A percentile compares a stretch with the other conserved stretches of the same genome.
These are phyloP conservation scores for Pimpla rufipes DNA, from an alignment of 2,888 invertebrate genomes.

Conservation along the genomic window DNA sequence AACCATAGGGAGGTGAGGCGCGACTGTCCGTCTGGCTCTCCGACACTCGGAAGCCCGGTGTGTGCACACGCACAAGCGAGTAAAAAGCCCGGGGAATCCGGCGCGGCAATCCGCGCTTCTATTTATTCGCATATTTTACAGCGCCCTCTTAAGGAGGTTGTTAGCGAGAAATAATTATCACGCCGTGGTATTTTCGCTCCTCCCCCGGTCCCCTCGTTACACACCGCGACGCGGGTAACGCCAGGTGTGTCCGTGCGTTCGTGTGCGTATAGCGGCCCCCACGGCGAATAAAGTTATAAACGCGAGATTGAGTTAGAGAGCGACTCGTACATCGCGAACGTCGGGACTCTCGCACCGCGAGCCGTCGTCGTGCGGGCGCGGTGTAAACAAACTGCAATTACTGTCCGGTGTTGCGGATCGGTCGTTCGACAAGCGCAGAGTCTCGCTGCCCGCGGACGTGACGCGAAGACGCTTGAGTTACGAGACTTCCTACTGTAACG, in stretches of 20 bases:
- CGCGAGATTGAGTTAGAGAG: constrained; percentile 13
- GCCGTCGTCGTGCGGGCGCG: not conserved
- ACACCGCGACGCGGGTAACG: not conserved
- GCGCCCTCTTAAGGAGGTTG: constrained; percentile 54
- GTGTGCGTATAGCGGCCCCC: constrained; percentile 16
- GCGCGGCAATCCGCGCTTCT: constrained; percentile 30
- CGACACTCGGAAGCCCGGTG: constrained; percentile 21
- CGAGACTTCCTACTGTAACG: not conserved
- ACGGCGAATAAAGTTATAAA: constrained; percentile 40
- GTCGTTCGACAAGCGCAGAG: no score
- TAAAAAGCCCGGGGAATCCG: constrained; percentile 18
- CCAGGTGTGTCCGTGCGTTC: constrained; percentile 4
- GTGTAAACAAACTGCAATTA: not conserved
- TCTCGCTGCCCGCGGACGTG: no score
- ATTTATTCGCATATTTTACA: constrained; percentile 66
- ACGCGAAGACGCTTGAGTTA: not conserved
- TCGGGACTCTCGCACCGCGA: not conserved
- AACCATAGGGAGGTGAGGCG: constrained; percentile 41
- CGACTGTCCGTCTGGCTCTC: constrained; percentile 12
- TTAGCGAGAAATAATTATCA: constrained; percentile 69
- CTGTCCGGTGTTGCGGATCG: no score
- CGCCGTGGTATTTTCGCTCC: constrained; percentile 54
- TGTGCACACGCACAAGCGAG: constrained; percentile 2
- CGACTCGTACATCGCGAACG: not conserved
- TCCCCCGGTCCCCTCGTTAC: constrained; percentile 21